Percentiles rank a stretch among this genome's conserved stretches.
phyloP scores from a whole-genome alignment of 2,797 vertebrate genomes.

The Oophaga sylvatica region DNA sequence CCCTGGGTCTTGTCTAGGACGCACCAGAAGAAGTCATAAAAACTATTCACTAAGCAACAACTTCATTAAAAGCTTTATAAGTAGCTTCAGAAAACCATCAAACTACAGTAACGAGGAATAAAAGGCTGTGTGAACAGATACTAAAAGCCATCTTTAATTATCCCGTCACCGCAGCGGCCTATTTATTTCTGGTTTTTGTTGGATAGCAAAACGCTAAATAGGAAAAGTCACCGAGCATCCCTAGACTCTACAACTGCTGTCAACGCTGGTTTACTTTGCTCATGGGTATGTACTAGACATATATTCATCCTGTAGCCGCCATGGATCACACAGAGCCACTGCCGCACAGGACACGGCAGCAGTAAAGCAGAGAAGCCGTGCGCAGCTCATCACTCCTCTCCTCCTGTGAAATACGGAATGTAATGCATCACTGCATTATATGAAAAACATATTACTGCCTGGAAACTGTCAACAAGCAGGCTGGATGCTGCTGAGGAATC shows the following conservation, averaged over 20 bases:
- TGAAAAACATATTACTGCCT: no score
- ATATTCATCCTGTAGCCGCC: no score
- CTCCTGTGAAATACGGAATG: no score
- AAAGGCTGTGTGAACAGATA: slow-evolving; percentile 6
- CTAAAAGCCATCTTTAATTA: slow-evolving; percentile 10
- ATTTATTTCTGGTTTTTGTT: neutral
- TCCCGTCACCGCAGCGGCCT: neutral
- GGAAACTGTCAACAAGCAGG: no score
- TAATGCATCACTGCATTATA: no score
- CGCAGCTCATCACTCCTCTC: no score
- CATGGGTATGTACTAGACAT: no score
- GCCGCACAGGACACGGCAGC: no score
- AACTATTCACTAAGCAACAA: slow-evolving; percentile 22
- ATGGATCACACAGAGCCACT: no score
- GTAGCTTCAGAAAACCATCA: slow-evolving; percentile 22
- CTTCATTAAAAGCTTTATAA: slow-evolving; percentile 11
- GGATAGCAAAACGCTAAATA: neutral
- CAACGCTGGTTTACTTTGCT: neutral
- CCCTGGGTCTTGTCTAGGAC: slow-evolving; percentile 9
- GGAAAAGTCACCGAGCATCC: neutral
- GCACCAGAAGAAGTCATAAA: slow-evolving; percentile 19
- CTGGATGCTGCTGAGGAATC: no score
- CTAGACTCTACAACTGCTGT: neutral
- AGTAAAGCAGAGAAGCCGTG: no score
- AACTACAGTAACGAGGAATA: slow-evolving; percentile 4